These are phyloP conservation scores for Myotis pilosus DNA, from an alignment of 2,797 vertebrate genomes.

Conservation along the genomic window DNA sequence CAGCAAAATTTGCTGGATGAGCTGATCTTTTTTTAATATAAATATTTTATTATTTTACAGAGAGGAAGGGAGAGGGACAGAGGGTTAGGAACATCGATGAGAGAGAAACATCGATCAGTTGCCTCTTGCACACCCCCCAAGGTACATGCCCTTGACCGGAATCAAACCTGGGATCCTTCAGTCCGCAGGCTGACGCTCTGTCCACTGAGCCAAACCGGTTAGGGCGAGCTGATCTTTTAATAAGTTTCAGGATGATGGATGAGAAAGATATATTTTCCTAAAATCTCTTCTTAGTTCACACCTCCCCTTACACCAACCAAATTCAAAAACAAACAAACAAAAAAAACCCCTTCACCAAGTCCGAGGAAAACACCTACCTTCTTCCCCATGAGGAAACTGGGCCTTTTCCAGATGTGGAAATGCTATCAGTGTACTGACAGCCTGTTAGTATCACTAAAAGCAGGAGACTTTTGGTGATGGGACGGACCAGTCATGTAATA, in stretches of 20 bases:
- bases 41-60: too few relatives aligned
- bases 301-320: conserved; percentile 19
- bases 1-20: not conserved
- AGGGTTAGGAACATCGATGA: too few relatives aligned
- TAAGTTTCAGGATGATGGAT: not conserved
- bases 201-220: too few relatives aligned
- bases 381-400: conserved; percentile 49
- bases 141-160: too few relatives aligned
- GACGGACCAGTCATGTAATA: not conserved
- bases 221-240: not conserved
- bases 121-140: too few relatives aligned
- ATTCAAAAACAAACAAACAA: conserved; percentile 38
- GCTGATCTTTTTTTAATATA: too few relatives aligned
- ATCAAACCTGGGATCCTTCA: too few relatives aligned
- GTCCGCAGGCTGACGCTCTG: too few relatives aligned
- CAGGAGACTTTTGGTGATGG: conserved; percentile 13
- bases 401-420: conserved; percentile 65
- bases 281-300: conserved; percentile 46
- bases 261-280: not conserved
- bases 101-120: too few relatives aligned
- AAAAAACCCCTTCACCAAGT: not conserved
- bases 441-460: conserved; percentile 60
- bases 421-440: conserved; percentile 63
- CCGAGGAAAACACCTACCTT: conserved; percentile 56
- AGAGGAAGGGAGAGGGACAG: too few relatives aligned